Base-by-base conservation (phyloP, 1,140 invertebrate species). In the Procambarus clarkii region DNA sequence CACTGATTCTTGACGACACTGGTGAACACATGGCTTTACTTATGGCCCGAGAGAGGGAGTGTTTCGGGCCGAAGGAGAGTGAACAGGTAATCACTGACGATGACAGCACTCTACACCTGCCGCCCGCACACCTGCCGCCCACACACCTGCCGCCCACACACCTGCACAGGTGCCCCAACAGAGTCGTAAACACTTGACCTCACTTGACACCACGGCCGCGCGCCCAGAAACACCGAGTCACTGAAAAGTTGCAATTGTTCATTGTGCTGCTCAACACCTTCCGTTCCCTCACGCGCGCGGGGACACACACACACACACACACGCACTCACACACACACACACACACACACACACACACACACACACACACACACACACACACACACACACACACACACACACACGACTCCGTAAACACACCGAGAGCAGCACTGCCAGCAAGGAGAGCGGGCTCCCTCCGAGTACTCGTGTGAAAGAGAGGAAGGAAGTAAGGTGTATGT, bases 381-480 rank as follows among this genome's bases (percentile, higher is more conserved):
- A n/a, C n/a, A n/a, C n/a, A n/a, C n/a, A n/a, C n/a, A n/a, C n/a
- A n/a, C n/a, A n/a, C n/a, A 86, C 85, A 44, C 71, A 74, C 18
- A 50, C 78, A 34, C 54, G 15, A 71, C 78, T 82, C 81, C 45
- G 86, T 81, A 71, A 88, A 81, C 64, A 81, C 76, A n/a, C 69
- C 24, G n/a, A 34, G n/a, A 34, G 21, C 69, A 34, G 2, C 69
- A 34, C 69, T 24, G 18, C 69, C n/a, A 24, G n/a, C 69, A 81
- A 48, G 74, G 86, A 34, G 78, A n/a, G n/a, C 45, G 77, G 69
- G 58, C 21, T 18, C 76, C n/a, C n/a, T 11, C 18, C 44, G 11
- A 78, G 71, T 13, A 54, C 8, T 64, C 9, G 71, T 18, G 71
- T 13, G 71, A 50, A 71, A 54, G 48, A n/a, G n/a, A n/a, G n/a